Conservation (phyloP, 2,113 vertebrate genomes). For the Oncorhynchus masou region DNA sequence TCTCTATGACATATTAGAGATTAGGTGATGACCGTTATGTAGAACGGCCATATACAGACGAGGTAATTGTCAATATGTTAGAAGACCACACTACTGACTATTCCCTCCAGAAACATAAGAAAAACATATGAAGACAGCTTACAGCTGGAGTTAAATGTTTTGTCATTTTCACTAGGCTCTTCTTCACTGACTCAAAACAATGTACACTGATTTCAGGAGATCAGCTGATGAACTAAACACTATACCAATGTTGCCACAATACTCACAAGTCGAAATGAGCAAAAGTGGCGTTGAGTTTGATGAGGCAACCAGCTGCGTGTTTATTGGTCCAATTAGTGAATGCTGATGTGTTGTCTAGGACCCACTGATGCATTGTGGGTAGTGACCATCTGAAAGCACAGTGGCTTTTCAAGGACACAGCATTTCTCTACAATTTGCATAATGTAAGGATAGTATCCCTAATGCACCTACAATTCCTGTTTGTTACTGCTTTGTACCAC, state of each 20-base stretch:
- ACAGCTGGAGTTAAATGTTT: neutral
- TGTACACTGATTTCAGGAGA: neutral
- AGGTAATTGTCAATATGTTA: no score
- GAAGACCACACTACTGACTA: neutral
- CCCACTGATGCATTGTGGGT: no score
- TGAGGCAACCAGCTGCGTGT: conserved; percentile 37
- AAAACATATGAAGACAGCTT: neutral
- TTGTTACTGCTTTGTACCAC: neutral
- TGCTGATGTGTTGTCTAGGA: no score
- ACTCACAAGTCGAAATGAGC: neutral
- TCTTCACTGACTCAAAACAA: neutral
- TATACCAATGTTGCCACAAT: neutral
- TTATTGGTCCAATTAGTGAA: conserved; percentile 18
- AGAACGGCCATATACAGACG: no score
- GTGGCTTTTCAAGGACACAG: no score
- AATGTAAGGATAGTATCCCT: no score
- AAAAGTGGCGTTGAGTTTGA: conserved; percentile 15
- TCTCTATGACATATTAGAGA: no score
- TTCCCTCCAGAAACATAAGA: neutral
- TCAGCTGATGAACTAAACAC: neutral
- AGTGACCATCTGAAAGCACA: no score
- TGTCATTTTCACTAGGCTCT: neutral
- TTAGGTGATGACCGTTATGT: no score
- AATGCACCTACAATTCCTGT: no score
- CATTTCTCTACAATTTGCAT: no score